Evolutionary conservation across 2,113 vertebrate species (phyloP).

Genomic region (Sphyrna mokarran): DNA sequence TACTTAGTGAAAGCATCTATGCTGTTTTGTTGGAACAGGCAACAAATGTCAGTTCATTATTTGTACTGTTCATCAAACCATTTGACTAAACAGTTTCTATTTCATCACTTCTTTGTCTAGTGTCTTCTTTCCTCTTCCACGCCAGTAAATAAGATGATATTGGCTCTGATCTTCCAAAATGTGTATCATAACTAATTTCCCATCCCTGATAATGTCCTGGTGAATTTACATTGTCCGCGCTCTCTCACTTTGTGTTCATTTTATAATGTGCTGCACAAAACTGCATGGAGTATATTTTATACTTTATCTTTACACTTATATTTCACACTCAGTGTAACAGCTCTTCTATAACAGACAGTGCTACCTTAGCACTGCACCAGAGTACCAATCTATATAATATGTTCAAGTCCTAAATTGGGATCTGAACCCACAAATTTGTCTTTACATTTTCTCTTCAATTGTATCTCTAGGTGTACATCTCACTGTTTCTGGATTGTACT

Average conservation of each 20-base stretch:
- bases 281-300: background rate
- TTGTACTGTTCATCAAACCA: conserved; percentile 19
- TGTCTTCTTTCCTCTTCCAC: conserved; percentile 17
- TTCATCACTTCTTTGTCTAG: conserved; percentile 29
- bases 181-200: background rate
- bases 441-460: background rate
- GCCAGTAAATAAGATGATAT: background rate
- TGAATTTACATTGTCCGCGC: background rate
- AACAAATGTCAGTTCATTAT: conserved; percentile 22
- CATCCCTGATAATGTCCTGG: background rate
- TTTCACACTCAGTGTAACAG: background rate
- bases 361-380: background rate
- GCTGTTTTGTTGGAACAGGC: background rate
- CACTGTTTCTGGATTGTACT: background rate
- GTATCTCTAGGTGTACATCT: background rate
- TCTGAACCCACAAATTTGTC: background rate
- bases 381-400: background rate
- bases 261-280: background rate
- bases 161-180: background rate
- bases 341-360: background rate
- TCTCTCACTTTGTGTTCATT: background rate
- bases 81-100: conserved; percentile 37
- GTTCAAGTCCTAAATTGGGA: background rate
- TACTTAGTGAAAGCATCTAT: background rate
- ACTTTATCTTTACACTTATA: background rate